These are phyloP conservation scores for Endotricha flammealis DNA, from an alignment of 2,888 invertebrate genomes.

Conservation along the genomic window DNA sequence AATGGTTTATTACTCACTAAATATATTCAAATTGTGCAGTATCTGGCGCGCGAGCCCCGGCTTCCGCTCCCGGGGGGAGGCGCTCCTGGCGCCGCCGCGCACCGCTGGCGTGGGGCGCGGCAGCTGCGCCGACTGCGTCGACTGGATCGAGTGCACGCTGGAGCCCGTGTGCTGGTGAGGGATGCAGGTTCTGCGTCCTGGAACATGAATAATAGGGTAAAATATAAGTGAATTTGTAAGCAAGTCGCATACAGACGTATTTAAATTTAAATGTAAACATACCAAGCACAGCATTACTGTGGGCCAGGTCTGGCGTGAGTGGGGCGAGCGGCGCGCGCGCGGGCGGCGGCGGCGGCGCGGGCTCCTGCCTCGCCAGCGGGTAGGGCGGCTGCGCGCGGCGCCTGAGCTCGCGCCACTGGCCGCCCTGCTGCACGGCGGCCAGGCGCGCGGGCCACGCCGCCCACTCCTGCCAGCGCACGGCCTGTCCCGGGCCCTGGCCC, in stretches of 20 bases:
- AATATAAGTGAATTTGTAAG: not conserved
- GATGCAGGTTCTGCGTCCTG: constrained; percentile 48
- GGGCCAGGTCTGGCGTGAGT: too few relatives aligned
- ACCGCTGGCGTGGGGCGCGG: constrained; percentile 29
- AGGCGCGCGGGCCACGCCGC: constrained; percentile 23
- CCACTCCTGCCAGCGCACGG: constrained; percentile 52
- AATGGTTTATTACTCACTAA: too few relatives aligned
- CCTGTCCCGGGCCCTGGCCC: constrained; percentile 82
- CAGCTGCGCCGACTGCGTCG: constrained; percentile 34
- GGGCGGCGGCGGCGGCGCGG: constrained; percentile 26
- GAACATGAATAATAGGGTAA: constrained; percentile 1
- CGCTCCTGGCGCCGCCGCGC: constrained; percentile 43
- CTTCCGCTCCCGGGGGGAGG: constrained; percentile 54
- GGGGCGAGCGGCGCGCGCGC: constrained; percentile 59
- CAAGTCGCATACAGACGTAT: too few relatives aligned
- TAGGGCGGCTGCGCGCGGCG: constrained; percentile 90
- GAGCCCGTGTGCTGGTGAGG: constrained; percentile 71
- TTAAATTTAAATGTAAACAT: too few relatives aligned
- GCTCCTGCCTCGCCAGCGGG: constrained; percentile 81
- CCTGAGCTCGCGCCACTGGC: constrained; percentile 67
- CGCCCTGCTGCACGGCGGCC: constrained; percentile 27
- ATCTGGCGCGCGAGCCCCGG: constrained; percentile 84
- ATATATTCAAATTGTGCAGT: constrained; percentile 88
- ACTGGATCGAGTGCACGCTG: constrained; percentile 58
- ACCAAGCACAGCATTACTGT: too few relatives aligned